Evolutionary conservation across 2,797 vertebrate genomes (phyloP), one percentile per base, ranked within the genome.

Genomic region (Apogon talboti): DNA sequence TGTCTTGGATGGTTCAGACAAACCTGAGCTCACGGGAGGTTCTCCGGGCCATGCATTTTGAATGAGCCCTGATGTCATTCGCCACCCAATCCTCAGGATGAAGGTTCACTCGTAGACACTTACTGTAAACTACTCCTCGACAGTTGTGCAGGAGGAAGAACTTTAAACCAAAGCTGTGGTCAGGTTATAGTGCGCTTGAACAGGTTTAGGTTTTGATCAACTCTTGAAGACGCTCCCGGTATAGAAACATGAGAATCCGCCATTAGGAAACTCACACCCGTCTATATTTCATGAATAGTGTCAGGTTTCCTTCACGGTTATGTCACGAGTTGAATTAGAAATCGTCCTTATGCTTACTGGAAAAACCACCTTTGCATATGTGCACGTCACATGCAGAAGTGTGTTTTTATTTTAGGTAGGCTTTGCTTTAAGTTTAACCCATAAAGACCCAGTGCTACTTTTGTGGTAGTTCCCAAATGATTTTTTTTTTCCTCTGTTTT

Each of bases 281-380:
- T 92, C 61, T 83, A 91, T 91, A 85, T 90, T 92, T 90, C 30
- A 92, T 90, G 87, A 90, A 61, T 16, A 49, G 89, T 57, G 50
- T 92, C 81, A 4, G 6, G 53, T 91, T 87, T 67, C 81, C 42
- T 3, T 56, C 54, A 11, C 58, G 61, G 40, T 58, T 57, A 49
- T 61, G 48, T 70, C 30, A 42, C 7, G 0, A 40, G 52, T 46
- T 57, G 10, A 67, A 64, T 71, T 60, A 77, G 49, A 61, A 53
- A 50, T 33, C 1, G 4, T 44, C n/a, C 35, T 38, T 40, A 10
- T 61, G 58, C 35, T 57, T 51, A 3, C 44, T 45, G 16, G 11
- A 8, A 45, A 44, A 45, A 45, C 15, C 16, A 45, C 1, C 16
- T 3, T 19, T 8, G 15, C 19, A 19, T 24, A 24, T 5, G n/a